Percentiles rank a stretch among this genome's conserved stretches.
Conservation (phyloP, 2,797 vertebrate species). For the Melanotaenia trifasciata region DNA sequence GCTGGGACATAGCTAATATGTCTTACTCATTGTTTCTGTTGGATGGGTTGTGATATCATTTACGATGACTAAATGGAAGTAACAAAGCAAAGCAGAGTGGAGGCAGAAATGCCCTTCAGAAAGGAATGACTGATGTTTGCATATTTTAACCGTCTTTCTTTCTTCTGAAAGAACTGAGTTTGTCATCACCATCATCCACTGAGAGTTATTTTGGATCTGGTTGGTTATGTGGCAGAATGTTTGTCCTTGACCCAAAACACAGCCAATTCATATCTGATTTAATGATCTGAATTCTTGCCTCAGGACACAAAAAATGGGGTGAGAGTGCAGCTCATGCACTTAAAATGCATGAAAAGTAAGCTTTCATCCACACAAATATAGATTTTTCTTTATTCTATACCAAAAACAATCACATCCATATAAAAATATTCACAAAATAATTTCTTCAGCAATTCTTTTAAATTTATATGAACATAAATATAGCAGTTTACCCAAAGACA, state of each 20-base stretch:
- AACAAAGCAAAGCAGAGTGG: slow-evolving; percentile 13
- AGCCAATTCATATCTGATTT: slow-evolving; percentile 3
- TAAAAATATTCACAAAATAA: no score
- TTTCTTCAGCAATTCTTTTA: no score
- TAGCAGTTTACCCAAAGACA: no score
- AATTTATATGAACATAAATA: no score
- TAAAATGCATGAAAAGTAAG: background rate
- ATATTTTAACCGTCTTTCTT: background rate
- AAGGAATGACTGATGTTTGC: background rate
- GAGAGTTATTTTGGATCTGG: slow-evolving; percentile 3
- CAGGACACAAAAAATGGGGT: background rate
- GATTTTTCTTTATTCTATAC: background rate
- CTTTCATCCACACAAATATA: background rate
- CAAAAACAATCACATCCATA: background rate
- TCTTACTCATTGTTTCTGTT: slow-evolving; percentile 11
- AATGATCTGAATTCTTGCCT: background rate
- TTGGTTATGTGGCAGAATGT: background rate
- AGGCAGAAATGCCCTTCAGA: slow-evolving; percentile 1
- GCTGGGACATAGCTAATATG: background rate
- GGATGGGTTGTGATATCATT: slow-evolving; percentile 3
- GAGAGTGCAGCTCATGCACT: background rate
- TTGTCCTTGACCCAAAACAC: slow-evolving; percentile 43
- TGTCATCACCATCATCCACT: slow-evolving; percentile 29
- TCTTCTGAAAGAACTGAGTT: slow-evolving; percentile 36
- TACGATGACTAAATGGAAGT: slow-evolving; percentile 7